Percentiles rank a stretch among this genome's conserved stretches.
Conservation (phyloP, 2,888 invertebrate genomes). For the Eristalis arbustorum region DNA sequence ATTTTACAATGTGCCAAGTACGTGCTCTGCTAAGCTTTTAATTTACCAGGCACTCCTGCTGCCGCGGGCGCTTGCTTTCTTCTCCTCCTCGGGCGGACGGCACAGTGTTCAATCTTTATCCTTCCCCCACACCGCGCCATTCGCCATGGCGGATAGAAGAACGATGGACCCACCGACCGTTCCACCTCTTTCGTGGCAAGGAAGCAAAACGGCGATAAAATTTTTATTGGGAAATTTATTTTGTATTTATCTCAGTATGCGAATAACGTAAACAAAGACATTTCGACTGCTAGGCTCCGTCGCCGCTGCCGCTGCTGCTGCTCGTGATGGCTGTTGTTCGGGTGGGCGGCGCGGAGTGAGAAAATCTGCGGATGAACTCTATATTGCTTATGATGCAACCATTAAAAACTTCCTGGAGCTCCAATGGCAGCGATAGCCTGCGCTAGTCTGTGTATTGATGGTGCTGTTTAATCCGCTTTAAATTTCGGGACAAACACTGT, state of each 20-base stretch:
- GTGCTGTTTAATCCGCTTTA: conserved; percentile 50
- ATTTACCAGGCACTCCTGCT: conserved; percentile 46
- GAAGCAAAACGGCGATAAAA: conserved; percentile 62
- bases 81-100: neutral
- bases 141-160: neutral
- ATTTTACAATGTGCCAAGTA: conserved; percentile 67
- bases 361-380: conserved; percentile 33
- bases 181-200: conserved; percentile 35
- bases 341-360: neutral
- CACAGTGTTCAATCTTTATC: conserved; percentile 13
- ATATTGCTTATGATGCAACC: conserved; percentile 59
- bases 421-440: conserved; percentile 43
- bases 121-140: neutral
- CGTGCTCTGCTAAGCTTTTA: conserved; percentile 56
- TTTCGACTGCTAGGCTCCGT: conserved; percentile 58
- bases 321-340: conserved; percentile 1
- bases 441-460: conserved; percentile 35
- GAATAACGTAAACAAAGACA: conserved; percentile 66
- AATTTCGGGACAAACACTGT: conserved; percentile 42
- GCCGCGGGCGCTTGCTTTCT: neutral
- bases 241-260: conserved; percentile 66
- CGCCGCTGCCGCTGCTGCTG: conserved; percentile 16
- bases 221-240: conserved; percentile 68
- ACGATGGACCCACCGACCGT: conserved; percentile 8
- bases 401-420: conserved; percentile 47